Base-by-base conservation (phyloP, 1,140 invertebrate species). In the Bombus waltoni region DNA sequence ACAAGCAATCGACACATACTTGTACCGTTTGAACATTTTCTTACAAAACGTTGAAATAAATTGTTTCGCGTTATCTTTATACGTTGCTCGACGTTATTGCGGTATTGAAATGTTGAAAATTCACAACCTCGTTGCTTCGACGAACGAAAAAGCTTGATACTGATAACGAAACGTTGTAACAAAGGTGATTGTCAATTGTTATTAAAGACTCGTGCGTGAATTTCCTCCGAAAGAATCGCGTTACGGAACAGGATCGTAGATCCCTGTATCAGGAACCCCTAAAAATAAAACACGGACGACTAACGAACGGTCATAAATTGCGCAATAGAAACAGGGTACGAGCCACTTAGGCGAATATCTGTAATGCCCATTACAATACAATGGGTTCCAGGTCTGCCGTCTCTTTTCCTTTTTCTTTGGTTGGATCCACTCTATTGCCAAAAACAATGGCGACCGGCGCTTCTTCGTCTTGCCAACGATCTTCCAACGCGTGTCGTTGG, bases 321-420 rank as follows among this genome's bases (percentile, higher is more conserved):
- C 79, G 88, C 83, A 90, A 92, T 89, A 92, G 90, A 68, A 89
- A 35, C 72, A 32, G 74, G 75, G 72, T 85, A 81, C 77, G 77
- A 89, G 91, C 89, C 90, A 92, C 87, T 90, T 89, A 91, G 86
- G 87, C 83, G 88, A 92, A 91, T 90, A 87, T 91, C 88, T 83
- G 90, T 92, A 92, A 93, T 93, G 91, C 90, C 88, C 89, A 95
- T 95, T 95, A 95, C 89, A 95, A 95, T 95, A 95, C 94, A 95
- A 95, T 94, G 93, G 86, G 70, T 78, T 71, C 75, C 82, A 18
- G 66, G 44, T 35, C 22, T 22, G 81, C 15, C 40, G 35, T 44
- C 40, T 82, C 57, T 74, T 86, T 84, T 62, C 86, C 73, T 83
- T 84, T 83, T 78, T 81, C 47, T 35, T 18, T 4, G 74, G 9